phyloP scores from a whole-genome alignment of 2,888 invertebrate species.

The Criorhina ranunculi region DNA sequence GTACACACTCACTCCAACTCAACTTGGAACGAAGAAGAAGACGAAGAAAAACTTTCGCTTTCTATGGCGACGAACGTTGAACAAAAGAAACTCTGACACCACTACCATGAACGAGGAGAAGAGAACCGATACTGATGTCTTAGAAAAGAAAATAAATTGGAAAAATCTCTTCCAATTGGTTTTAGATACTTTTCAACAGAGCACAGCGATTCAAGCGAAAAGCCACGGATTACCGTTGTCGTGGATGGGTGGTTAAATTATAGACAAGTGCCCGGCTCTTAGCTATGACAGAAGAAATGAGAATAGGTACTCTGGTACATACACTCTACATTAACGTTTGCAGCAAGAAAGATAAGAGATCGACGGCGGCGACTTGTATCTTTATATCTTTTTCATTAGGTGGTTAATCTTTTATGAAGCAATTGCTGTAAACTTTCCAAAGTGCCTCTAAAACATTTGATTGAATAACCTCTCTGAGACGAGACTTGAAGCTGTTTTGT shows the following conservation, averaged over 20 bases:
- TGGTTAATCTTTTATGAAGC: conserved; percentile 49
- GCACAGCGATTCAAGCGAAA: conserved; percentile 28
- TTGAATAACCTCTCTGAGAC: not conserved
- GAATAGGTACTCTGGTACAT: conserved; percentile 2
- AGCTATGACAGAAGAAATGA: conserved; percentile 28
- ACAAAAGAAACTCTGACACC: conserved; percentile 53
- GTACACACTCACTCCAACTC: not conserved
- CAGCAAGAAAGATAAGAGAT: conserved; percentile 5
- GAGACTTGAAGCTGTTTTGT: not conserved
- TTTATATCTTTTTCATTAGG: conserved; percentile 42
- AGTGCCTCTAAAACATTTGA: not conserved
- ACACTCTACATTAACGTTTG: not conserved
- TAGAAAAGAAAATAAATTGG: conserved; percentile 24
- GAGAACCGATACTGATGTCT: conserved; percentile 4
- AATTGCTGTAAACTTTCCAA: conserved; percentile 13
- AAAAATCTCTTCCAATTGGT: conserved; percentile 22
- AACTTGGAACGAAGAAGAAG: conserved; percentile 21
- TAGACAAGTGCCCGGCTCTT: conserved; percentile 31
- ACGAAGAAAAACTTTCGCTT: conserved; percentile 73
- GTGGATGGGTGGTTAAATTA: conserved; percentile 43
- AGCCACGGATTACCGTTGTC: conserved; percentile 36
- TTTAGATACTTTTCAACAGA: conserved; percentile 27
- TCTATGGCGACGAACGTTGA: conserved; percentile 39
- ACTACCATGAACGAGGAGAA: conserved; percentile 8
- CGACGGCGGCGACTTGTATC: conserved; percentile 12